Evolutionary conservation across 2,888 invertebrate genomes (phyloP), one percentile per base, ranked within the genome.

Genomic region (Hirtodrosophila duncani): DNA sequence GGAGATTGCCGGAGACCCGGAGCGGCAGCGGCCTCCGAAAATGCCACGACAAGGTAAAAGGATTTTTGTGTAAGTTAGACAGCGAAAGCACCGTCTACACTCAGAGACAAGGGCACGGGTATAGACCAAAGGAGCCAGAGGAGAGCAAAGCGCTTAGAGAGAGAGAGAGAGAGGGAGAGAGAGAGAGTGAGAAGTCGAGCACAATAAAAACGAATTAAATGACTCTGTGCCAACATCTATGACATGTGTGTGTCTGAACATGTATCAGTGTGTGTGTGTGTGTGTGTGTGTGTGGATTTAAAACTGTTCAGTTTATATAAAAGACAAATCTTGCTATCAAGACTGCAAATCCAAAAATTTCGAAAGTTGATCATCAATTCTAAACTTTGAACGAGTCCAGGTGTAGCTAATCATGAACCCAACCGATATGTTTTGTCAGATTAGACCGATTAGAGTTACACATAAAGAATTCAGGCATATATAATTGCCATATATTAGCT

Each of bases 11-110:
- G n/a, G 23, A 17, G n/a, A n/a, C n/a, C n/a, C n/a, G n/a, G n/a
- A n/a, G n/a, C n/a, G n/a, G n/a, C n/a, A n/a, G n/a, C n/a, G n/a
- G 31, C 36, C 24, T 11, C 38, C 33, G 27, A 46, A 10, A 52
- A 41, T 48, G 38, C 52, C 45, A 30, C 38, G 38, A 52, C 58
- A 59, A 60, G 65, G 67, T 70, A 68, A 70, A 68, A 71, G 71
- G 77, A 83, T 81, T 70, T 70, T 62, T 72, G 59, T 60, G 65
- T 81, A 72, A 70, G 62, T 75, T 74, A 63, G 70, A 70, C 63
- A 67, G 62, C 11, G 1, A 27, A 27, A 7, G 11, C 1, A n/a
- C n/a, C n/a, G n/a, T n/a, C n/a, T n/a, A n/a, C n/a, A 41, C 53
- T 38, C 24, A 23, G 18, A 21, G 31, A n/a, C 16, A 30, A 37